Base-by-base conservation (phyloP, 2,797 vertebrate genomes). In the Champsocephalus gunnari region DNA sequence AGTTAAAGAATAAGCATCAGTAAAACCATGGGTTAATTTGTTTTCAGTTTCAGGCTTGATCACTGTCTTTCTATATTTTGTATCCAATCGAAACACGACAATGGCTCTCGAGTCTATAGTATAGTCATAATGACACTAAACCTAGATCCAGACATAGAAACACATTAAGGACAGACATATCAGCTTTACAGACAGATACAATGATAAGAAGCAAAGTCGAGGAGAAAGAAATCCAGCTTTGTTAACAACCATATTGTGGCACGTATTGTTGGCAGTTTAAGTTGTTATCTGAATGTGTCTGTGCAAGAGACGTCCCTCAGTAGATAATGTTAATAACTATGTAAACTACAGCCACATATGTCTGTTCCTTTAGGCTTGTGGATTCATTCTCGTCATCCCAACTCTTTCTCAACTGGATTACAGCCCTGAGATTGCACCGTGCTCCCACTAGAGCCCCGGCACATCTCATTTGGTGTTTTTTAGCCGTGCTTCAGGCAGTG, bases 381-480 rank as follows among this genome's bases (percentile, higher is more conserved):
- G 74, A 76, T 70, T 75, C 7, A 8, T 75, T 82, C 64, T 49
- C n/a, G 75, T 82, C 80, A 65, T 70, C 60, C 32, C 54, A 55
- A 56, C 54, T 82, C 59, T 71, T 71, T 67, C 72, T 79, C 78
- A 41, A 76, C 67, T 72, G 63, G 65, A 90, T 84, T 85, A 69
- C 54, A 68, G 66, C 69, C 62, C 51, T 2, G 9, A 80, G 73
- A 87, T 75, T 80, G 72, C 84, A 72, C 48, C 1, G 13, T 80
- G 51, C 41, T 50, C 77, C 77, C 45, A 69, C 65, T 51, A 51
- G 80, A 79, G 65, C 48, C 28, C 41, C 19, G 62, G 73, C 73
- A 77, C 71, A 80, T 87, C 77, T 87, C 78, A 88, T 87, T 82
- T 87, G 65, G 56, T 78, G 81, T 78, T 84, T 82, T 66, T 78